Base-by-base conservation (phyloP, 2,113 vertebrate species). In the Lamprologus sp. region DNA sequence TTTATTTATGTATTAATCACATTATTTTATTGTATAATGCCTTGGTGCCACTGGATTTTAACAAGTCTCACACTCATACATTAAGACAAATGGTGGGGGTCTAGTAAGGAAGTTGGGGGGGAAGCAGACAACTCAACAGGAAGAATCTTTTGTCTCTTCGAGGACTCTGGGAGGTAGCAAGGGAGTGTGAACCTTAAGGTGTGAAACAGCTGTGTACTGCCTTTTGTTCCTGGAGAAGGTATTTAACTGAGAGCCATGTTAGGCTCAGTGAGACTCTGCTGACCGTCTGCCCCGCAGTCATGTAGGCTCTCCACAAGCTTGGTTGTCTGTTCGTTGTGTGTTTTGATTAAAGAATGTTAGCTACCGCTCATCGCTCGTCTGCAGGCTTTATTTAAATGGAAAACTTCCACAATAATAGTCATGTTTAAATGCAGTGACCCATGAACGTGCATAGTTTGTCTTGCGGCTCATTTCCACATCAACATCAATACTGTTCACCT, bases 351-450 rank as follows among this genome's bases (percentile, higher is more conserved):
- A 55, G 11, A 23, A 55, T 13, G 21, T 55, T 55, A 55, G 2
- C 11, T 55, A 55, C 21, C 2, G 2, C 21, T 55, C 21, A 55
- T 0, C 11, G 2, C 53, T 55, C 2, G 0, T 55, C 6, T 55
- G 53, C 21, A 55, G 21, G 53, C 53, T 55, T 55, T 55, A 13
- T 54, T 12, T 12, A 12, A 54, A 54, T 55, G n/a, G 53, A 23
- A 55, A 55, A 55, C 53, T 55, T 55, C 53, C 53, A 55, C 53
- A 55, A 55, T 0, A 54, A 54, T 13, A 37, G 21, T 12, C 11
- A 55, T 28, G 56, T 68, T 80, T 58, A 31, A 80, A 70, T 33
- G 6, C 31, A 47, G 60, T 33, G 60, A 56, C 17, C 77, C 40
- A 21, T 81, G 49, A 10, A 26, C 7, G 26, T 54, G 35, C 15